Base-by-base conservation (phyloP, 2,888 invertebrate genomes). In the Ernsta delagoae region DNA sequence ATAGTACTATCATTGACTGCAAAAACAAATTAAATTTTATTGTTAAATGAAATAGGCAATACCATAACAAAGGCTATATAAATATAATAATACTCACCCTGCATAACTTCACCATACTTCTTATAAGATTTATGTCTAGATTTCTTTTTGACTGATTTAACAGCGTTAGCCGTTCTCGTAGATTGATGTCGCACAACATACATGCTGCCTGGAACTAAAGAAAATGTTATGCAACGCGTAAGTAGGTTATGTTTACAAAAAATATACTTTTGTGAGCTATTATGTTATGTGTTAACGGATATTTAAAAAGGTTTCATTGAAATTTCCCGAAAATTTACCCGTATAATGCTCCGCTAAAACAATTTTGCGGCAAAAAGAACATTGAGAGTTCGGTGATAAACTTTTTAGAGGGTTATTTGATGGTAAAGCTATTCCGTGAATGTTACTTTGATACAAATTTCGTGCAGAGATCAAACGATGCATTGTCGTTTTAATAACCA, bases 61-160 rank as follows among this genome's bases (percentile, higher is more conserved):
- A n/a, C n/a, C n/a, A 24, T 24, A 24, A 24, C 24, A 24, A 24
- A 24, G 24, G 24, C 24, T 24, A 24, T 24, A 24, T 24, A 24
- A 24, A 1, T 24, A 24, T 24, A 24, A 24, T 24, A 3, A 24
- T 24, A 74, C 83, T 75, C 86, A 96, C 96, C 96, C 94, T 96
- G 95, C 72, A 96, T 84, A 7, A 96, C 84, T 81, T 96, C 96
- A 8, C 95, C 95, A 88, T 95, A 96, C 80, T 95, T 95, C 75
- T 94, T 94, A 64, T 79, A 85, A 70, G 84, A 86, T 79, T 92
- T 94, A 73, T 90, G 87, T 72, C 88, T 87, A 69, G 86, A 85
- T 76, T 93, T 94, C 78, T 94, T 94, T 65, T 89, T 85, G 8
- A 84, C 77, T 5, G 88, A 80, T 76, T 81, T 85, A 39, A 89